Evolutionary conservation across 2,113 vertebrate species (phyloP).

Genomic region (Phylloscopus whistleri): DNA sequence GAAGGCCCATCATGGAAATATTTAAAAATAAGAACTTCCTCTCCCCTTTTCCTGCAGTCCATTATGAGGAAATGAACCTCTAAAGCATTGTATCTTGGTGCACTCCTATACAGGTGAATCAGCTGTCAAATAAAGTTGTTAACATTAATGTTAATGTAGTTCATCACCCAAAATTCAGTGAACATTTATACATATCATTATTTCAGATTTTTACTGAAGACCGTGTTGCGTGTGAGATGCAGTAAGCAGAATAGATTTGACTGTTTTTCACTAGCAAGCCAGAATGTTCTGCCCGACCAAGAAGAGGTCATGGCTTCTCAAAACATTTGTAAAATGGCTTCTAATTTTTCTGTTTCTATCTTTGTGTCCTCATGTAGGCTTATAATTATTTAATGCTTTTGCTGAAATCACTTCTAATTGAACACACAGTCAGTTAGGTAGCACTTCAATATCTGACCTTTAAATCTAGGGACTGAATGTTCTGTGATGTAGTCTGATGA

Average conservation of each 20-base stretch:
- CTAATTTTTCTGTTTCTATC: neutral
- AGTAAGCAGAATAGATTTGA: neutral
- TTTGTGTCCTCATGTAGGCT: neutral
- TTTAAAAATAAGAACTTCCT: neutral
- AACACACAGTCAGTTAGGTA: neutral
- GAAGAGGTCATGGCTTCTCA: neutral
- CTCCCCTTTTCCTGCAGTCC: neutral
- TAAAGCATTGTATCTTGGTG: neutral
- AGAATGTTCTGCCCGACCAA: neutral
- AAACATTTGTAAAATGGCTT: neutral
- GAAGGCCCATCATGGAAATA: neutral
- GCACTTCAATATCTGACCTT: neutral
- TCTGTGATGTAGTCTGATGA: neutral
- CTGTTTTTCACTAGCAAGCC: neutral
- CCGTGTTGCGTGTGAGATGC: neutral
- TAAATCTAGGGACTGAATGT: neutral
- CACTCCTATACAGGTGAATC: neutral
- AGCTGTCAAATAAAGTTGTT: neutral
- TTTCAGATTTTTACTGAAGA: neutral
- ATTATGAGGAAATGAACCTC: neutral
- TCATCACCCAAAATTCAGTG: neutral
- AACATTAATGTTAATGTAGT: neutral
- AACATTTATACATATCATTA: rapidly evolving
- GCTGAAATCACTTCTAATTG: neutral
- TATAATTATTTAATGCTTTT: neutral